Evolutionary conservation across 2,797 vertebrate species (phyloP).

Genomic region (Protosalanx chinensis): DNA sequence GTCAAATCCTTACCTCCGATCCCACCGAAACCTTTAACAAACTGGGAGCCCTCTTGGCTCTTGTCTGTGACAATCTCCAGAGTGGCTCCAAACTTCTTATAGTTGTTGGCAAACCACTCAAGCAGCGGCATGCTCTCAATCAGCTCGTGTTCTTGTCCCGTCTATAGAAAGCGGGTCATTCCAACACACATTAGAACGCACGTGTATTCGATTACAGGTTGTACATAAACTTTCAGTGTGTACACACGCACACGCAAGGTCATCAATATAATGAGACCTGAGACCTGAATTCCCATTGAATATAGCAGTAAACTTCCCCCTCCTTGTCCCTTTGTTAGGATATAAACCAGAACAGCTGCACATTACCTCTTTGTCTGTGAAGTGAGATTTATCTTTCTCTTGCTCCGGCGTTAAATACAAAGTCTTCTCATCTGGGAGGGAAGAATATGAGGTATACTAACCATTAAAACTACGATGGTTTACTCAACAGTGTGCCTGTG

Average conservation of each 20-base stretch:
- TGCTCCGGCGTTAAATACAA: constrained; percentile 86
- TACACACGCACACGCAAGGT: not conserved
- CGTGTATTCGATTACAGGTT: no score
- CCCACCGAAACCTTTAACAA: constrained; percentile 90
- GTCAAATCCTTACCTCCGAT: constrained; percentile 76
- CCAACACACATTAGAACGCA: not conserved
- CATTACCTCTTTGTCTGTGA: constrained; percentile 86
- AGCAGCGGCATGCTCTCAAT: constrained; percentile 88
- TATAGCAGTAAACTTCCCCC: no score
- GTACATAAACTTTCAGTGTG: no score
- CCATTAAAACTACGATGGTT: not conserved
- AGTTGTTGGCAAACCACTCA: constrained; percentile 90
- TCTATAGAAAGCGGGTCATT: constrained; percentile 56
- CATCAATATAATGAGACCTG: not conserved
- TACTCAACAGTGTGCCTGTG: not conserved
- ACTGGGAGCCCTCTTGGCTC: constrained; percentile 89
- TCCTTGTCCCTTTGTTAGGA: not conserved
- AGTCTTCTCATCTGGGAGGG: constrained; percentile 79
- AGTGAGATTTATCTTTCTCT: constrained; percentile 89
- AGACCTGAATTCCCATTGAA: no score
- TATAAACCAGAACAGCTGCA: not conserved
- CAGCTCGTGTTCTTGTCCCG: constrained; percentile 86
- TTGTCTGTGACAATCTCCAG: constrained; percentile 90
- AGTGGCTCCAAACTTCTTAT: constrained; percentile 88
- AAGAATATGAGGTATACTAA: not conserved